phyloP scores from a whole-genome alignment of 2,888 invertebrate species.

The Acanthosepion esculentum region DNA sequence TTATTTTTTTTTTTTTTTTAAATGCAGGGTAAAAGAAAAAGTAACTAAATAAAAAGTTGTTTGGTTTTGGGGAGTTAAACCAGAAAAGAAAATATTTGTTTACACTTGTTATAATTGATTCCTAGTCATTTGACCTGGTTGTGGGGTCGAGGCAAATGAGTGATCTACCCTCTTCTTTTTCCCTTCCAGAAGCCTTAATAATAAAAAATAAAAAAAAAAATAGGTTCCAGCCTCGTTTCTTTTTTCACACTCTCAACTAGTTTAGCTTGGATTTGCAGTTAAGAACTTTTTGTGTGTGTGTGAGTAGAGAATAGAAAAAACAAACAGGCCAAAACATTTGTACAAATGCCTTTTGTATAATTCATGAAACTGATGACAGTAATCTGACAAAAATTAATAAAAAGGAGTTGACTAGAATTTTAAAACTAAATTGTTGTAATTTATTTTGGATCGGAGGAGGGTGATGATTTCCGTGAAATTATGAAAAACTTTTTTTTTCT shows the following conservation, averaged over 20 bases:
- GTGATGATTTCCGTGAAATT: too few relatives aligned
- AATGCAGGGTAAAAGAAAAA: background rate
- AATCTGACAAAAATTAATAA: too few relatives aligned
- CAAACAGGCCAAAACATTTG: background rate
- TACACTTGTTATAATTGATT: background rate
- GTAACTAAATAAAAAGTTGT: background rate
- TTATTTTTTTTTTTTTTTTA: background rate
- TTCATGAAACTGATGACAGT: too few relatives aligned
- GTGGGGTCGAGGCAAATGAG: background rate
- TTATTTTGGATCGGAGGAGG: too few relatives aligned
- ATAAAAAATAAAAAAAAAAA: too few relatives aligned
- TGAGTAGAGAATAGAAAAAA: background rate
- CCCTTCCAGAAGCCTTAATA: background rate
- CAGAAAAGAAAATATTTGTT: background rate
- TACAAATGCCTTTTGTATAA: too few relatives aligned
- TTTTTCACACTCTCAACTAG: background rate
- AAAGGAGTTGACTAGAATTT: too few relatives aligned
- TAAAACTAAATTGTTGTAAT: too few relatives aligned
- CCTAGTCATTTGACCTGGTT: background rate
- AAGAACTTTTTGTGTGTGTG: background rate
- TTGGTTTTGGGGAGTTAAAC: background rate
- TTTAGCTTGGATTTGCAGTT: background rate
- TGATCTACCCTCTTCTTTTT: background rate
- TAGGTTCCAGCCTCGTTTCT: too few relatives aligned
- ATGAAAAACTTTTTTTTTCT: too few relatives aligned